Percentiles rank a stretch among this genome's conserved stretches.
Conservation (phyloP, 2,888 invertebrate species). For the Ennomos fuscantarius region DNA sequence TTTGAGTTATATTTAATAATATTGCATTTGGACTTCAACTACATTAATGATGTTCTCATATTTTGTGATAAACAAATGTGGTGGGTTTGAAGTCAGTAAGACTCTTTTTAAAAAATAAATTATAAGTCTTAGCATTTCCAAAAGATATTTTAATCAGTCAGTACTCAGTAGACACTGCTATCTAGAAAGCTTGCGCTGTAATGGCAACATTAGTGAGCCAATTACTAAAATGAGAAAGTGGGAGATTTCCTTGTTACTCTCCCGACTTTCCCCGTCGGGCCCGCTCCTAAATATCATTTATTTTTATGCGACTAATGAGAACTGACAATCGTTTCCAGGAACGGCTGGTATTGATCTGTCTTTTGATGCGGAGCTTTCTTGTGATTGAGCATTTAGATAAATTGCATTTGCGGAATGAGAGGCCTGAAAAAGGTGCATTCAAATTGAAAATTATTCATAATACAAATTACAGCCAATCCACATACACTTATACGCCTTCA, state of each 20-base stretch:
- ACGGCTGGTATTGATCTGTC: conserved; percentile 54
- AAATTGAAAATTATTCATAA: too few species aligned
- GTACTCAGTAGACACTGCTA: conserved; percentile 11
- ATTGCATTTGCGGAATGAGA: neutral
- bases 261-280: conserved; percentile 45
- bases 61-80: neutral
- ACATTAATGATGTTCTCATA: too few species aligned
- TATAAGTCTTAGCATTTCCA: conserved; percentile 2
- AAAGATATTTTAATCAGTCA: neutral
- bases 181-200: conserved; percentile 14
- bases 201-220: conserved; percentile 43
- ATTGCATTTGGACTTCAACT: neutral
- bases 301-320: conserved; percentile 76
- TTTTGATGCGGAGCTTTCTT: conserved; percentile 8
- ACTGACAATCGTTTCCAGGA: conserved; percentile 64
- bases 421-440: neutral
- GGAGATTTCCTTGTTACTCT: conserved; percentile 45
- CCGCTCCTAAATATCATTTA: conserved; percentile 67
- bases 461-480: too few species aligned
- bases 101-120: too few species aligned
- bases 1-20: neutral
- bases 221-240: conserved; percentile 56
- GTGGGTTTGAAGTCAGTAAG: too few species aligned
- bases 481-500: too few species aligned
- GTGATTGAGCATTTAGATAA: conserved; percentile 11